phyloP scores from a whole-genome alignment of 1,140 invertebrate genomes.

The Pogonognathellus flavescens region DNA sequence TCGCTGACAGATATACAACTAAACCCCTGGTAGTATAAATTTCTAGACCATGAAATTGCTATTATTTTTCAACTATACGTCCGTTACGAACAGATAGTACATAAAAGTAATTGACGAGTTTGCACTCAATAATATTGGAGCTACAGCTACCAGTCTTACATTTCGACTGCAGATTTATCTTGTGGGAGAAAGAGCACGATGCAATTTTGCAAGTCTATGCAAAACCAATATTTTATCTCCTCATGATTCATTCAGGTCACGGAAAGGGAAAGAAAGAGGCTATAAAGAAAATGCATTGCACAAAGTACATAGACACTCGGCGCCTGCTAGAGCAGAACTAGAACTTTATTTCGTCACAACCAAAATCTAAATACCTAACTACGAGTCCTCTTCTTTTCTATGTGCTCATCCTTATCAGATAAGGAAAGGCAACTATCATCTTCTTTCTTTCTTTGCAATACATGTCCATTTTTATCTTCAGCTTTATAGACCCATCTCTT shows the following conservation, averaged over 20 bases:
- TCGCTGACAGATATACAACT: no score
- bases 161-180: slow-evolving; percentile 1
- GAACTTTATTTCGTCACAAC: neutral
- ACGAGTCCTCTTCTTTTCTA: neutral
- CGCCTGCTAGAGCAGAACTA: neutral
- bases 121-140: slow-evolving; percentile 17
- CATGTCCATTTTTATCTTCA: no score
- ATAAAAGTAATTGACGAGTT: no score
- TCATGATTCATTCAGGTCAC: slow-evolving; percentile 19
- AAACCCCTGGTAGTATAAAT: no score
- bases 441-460: no score
- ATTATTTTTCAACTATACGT: no score
- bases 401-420: neutral
- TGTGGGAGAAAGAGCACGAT: neutral
- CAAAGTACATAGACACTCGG: neutral
- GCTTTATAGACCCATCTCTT: no score
- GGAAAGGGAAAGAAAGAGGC: neutral
- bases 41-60: no score
- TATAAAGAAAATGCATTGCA: slow-evolving; percentile 13
- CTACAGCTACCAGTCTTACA: slow-evolving; percentile 12
- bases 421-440: no score
- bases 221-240: slow-evolving; percentile 18
- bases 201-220: slow-evolving; percentile 33
- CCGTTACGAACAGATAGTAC: no score
- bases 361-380: no score